Percentiles rank a stretch among this genome's conserved stretches.
These are phyloP conservation scores for Hyppa rectilinea DNA, from an alignment of 2,888 invertebrate genomes.

Conservation along the genomic window DNA sequence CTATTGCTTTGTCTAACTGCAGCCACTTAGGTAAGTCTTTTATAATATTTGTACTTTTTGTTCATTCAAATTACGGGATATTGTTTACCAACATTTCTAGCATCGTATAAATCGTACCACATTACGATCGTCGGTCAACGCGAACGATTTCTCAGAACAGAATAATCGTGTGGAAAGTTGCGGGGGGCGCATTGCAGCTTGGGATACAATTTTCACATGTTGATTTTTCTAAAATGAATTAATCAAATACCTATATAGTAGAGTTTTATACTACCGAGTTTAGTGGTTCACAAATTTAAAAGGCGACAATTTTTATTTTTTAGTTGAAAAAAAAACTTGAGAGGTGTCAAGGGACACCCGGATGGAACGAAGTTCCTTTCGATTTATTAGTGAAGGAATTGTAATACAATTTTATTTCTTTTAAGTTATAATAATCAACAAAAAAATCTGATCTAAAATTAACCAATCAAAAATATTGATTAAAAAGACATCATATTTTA, in stretches of 20 bases:
- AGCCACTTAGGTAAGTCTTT: slow-evolving; percentile 19
- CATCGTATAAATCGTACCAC: no score
- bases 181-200: background rate
- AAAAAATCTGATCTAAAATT: no score
- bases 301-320: no score
- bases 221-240: background rate
- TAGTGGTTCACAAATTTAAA: background rate
- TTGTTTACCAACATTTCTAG: background rate
- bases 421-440: no score
- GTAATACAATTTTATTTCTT: no score
- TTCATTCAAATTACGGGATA: background rate
- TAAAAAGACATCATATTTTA: no score
- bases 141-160: background rate
- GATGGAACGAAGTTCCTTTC: no score
- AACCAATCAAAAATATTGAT: no score
- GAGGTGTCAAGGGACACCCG: no score
- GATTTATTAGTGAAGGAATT: no score
- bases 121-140: no score
- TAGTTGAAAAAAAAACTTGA: no score
- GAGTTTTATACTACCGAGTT: background rate
- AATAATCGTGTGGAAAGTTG: background rate
- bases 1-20: background rate
- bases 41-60: background rate
- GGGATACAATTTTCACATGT: background rate
- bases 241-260: background rate